A percentile compares a stretch with the other conserved stretches of the same genome.
phyloP scores from a whole-genome alignment of 1,140 invertebrate genomes.

The Argopecten irradians region DNA sequence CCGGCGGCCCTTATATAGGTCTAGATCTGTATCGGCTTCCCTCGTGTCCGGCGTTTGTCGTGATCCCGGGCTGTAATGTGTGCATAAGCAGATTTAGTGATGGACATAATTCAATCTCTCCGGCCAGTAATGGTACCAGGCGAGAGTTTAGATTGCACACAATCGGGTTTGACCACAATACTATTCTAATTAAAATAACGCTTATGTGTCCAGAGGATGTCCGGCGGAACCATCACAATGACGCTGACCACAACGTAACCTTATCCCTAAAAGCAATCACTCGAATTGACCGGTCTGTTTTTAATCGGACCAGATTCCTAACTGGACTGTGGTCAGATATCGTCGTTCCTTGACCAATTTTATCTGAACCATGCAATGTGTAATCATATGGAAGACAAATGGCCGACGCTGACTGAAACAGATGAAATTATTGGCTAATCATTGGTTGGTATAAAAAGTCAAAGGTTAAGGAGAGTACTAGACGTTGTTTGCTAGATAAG shows the following conservation, averaged over 20 bases:
- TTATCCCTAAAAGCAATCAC: background rate
- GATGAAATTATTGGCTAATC: background rate
- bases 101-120: background rate
- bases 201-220: background rate
- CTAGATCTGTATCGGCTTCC: background rate
- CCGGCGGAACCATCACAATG: background rate
- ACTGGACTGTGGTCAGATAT: background rate
- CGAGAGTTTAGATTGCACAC: background rate
- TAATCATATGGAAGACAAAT: background rate
- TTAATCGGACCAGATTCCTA: slow-evolving; percentile 13
- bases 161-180: background rate
- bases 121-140: background rate
- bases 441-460: background rate
- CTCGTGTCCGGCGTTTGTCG: background rate
- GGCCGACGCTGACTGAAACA: background rate
- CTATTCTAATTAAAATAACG: slow-evolving; percentile 12
- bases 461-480: background rate
- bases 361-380: background rate
- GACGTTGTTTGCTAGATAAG: background rate
- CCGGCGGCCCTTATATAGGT: background rate
- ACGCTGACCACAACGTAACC: background rate
- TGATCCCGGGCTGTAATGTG: background rate
- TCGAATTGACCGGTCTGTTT: background rate
- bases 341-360: background rate
- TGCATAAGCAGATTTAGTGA: background rate